Conservation (phyloP, 2,113 vertebrate species). For the Tinamus guttatus region DNA sequence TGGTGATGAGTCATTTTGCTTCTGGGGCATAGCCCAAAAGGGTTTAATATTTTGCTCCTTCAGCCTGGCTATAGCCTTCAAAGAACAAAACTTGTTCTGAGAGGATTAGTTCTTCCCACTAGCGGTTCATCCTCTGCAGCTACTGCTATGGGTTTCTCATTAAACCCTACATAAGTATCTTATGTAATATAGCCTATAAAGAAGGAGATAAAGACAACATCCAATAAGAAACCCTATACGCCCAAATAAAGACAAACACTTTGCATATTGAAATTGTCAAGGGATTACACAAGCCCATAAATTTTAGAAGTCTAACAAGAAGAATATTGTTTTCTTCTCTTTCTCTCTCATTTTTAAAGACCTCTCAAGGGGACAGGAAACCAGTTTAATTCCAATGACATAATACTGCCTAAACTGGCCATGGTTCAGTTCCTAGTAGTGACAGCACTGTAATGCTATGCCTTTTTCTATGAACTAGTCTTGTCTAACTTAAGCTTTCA, state of each 20-base stretch:
- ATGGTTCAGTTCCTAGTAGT: conserved; percentile 56
- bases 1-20: background rate
- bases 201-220: background rate
- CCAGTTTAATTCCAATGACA: conserved; percentile 71
- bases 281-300: background rate
- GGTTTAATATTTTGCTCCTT: background rate
- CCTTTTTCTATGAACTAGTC: background rate
- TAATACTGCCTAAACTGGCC: conserved; percentile 64
- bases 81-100: background rate
- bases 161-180: background rate
- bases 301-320: conserved; percentile 50
- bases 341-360: conserved; percentile 58
- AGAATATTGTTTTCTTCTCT: conserved; percentile 73
- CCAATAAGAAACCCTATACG: background rate
- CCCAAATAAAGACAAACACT: background rate
- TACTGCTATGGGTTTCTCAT: background rate
- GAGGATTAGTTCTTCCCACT: background rate
- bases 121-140: background rate
- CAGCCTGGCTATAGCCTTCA: background rate
- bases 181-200: background rate
- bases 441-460: conserved; percentile 69
- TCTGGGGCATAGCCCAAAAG: background rate
- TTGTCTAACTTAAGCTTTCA: conserved; percentile 1
- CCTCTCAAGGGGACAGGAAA: conserved; percentile 72
- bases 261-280: background rate